These are phyloP conservation scores for Cyphomyrmex costatus DNA, from an alignment of 1,140 invertebrate genomes.

Conservation along the genomic window DNA sequence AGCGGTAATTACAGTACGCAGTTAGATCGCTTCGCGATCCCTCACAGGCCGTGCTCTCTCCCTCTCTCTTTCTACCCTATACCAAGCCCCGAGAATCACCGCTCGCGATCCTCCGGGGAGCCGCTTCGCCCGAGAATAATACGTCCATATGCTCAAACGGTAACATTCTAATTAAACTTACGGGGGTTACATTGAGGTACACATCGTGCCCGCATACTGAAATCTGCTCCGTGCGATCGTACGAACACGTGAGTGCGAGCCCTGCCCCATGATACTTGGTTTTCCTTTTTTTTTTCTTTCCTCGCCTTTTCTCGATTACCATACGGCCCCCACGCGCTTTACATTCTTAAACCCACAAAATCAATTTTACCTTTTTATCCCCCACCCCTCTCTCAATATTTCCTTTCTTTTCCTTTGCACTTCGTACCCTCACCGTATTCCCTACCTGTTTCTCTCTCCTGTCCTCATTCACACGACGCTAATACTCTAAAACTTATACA, in stretches of 20 bases:
- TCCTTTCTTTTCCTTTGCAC: slow-evolving; percentile 5
- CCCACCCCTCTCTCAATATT: not conserved
- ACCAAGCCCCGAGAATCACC: slow-evolving; percentile 15
- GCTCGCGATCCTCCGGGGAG: slow-evolving; percentile 22
- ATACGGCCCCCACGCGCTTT: not conserved
- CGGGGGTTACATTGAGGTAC: slow-evolving; percentile 45
- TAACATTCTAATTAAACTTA: slow-evolving; percentile 52
- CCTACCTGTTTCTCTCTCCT: slow-evolving; percentile 35
- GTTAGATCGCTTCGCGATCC: slow-evolving; percentile 51
- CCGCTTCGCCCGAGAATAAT: slow-evolving; percentile 20
- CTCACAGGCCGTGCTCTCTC: slow-evolving; percentile 42
- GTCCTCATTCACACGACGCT: slow-evolving; percentile 59
- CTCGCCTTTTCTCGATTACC: slow-evolving; percentile 19
- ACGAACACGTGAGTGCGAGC: slow-evolving; percentile 55
- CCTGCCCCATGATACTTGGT: slow-evolving; percentile 37
- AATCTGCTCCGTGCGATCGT: slow-evolving; percentile 23
- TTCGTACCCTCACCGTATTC: slow-evolving; percentile 43
- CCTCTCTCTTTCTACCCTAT: not conserved
- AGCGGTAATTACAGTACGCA: slow-evolving; percentile 55
- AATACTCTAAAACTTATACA: slow-evolving; percentile 79
- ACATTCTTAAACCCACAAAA: not conserved
- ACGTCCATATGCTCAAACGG: slow-evolving; percentile 46
- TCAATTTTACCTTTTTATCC: not conserved
- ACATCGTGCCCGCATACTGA: slow-evolving; percentile 23
- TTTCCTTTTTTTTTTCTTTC: not conserved